These are phyloP conservation scores for Oikopleura dioica DNA, from an alignment of 23 tunicate species.

Conservation along the genomic window DNA sequence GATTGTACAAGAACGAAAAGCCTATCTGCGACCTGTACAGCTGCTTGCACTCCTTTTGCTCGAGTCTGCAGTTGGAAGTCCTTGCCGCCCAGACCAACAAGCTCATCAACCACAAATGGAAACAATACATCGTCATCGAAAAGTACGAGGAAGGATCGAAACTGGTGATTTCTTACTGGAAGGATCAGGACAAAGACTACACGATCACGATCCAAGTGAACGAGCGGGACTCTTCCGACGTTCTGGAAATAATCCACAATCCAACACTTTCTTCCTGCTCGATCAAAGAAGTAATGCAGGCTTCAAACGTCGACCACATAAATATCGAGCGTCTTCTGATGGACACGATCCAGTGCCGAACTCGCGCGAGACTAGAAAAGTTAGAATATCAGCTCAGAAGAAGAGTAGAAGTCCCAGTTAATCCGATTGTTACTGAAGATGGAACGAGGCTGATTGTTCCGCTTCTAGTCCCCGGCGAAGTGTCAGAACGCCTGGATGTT, in stretches of 20 bases:
- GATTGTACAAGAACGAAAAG: constrained; percentile 44
- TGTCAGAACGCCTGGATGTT: constrained; percentile 21
- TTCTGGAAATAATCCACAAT: constrained; percentile 28
- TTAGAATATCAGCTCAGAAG: neutral
- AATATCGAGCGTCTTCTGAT: constrained; percentile 41
- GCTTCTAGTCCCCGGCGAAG: constrained; percentile 18
- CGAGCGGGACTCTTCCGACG: constrained; percentile 21
- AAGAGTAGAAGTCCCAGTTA: neutral
- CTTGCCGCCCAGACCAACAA: constrained; percentile 40
- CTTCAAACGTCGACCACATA: constrained; percentile 39
- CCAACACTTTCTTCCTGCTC: constrained; percentile 28
- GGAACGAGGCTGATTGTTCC: constrained; percentile 33
- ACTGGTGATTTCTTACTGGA: constrained; percentile 60
- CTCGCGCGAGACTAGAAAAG: neutral
- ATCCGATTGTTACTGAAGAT: constrained; percentile 21
- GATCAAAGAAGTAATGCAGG: constrained; percentile 20
- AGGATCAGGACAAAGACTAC: neutral
- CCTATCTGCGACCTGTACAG: constrained; percentile 23
- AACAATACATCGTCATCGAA: constrained; percentile 42
- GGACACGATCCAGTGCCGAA: constrained; percentile 28
- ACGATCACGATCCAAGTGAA: neutral
- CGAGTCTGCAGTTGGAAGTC: constrained; percentile 69
- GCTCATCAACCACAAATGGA: constrained; percentile 35
- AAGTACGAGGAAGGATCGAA: constrained; percentile 46
- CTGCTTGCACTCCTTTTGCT: constrained; percentile 52